These are phyloP conservation scores for Desoria tigrina DNA, from an alignment of 2,888 invertebrate genomes.

Conservation along the genomic window DNA sequence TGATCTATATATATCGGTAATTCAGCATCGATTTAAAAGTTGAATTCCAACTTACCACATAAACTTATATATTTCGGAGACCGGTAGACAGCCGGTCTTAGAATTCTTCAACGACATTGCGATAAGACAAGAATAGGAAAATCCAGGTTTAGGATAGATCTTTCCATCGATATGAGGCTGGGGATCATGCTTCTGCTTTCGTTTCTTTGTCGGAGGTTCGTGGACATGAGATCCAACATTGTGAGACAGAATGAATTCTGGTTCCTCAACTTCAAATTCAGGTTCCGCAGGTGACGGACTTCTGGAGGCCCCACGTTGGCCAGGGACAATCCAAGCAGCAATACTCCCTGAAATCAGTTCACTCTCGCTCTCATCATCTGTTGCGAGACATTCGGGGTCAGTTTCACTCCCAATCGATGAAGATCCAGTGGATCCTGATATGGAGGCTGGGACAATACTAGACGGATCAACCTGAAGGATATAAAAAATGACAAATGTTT, in stretches of 20 bases:
- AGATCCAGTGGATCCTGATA: slow-evolving; percentile 43
- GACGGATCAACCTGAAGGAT: slow-evolving; percentile 51
- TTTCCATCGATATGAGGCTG: slow-evolving; percentile 58
- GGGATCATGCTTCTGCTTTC: slow-evolving; percentile 53
- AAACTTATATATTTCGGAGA: slow-evolving; percentile 97
- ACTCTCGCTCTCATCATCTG: slow-evolving; percentile 51
- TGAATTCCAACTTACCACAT: slow-evolving; percentile 76
- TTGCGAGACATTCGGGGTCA: slow-evolving; percentile 50
- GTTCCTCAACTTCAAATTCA: slow-evolving; percentile 51
- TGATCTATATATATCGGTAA: too few relatives aligned
- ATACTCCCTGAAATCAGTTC: slow-evolving; percentile 43
- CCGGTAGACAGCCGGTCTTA: slow-evolving; percentile 87
- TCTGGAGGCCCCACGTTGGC: slow-evolving; percentile 42
- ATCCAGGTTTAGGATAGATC: slow-evolving; percentile 90
- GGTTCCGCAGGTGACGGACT: slow-evolving; percentile 36
- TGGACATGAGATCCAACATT: slow-evolving; percentile 43
- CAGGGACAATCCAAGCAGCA: slow-evolving; percentile 51
- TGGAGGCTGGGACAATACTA: slow-evolving; percentile 51
- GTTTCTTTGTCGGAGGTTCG: slow-evolving; percentile 51
- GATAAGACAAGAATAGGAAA: slow-evolving; percentile 96
- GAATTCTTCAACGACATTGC: slow-evolving; percentile 98
- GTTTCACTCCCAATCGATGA: slow-evolving; percentile 51
- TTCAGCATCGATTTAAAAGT: slow-evolving; percentile 9
- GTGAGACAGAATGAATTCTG: slow-evolving; percentile 45
- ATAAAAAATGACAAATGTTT: neutral